These are phyloP conservation scores for Rallus crepitans DNA, from an alignment of 2,797 vertebrate genomes.

Conservation along the genomic window DNA sequence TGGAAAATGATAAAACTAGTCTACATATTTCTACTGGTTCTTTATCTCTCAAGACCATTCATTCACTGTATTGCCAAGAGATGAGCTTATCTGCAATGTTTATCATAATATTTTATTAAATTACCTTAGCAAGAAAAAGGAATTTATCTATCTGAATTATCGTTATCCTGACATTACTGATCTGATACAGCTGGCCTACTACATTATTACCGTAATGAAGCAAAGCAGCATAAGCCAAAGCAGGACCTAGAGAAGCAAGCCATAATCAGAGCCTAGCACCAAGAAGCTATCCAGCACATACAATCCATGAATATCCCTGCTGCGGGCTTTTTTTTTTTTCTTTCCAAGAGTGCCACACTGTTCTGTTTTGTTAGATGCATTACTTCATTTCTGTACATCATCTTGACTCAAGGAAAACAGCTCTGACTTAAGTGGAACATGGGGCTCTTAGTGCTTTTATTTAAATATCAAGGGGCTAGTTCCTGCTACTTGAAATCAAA, in stretches of 20 bases:
- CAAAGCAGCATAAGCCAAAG: background rate
- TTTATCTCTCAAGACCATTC: background rate
- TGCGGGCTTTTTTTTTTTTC: background rate
- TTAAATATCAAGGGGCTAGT: background rate
- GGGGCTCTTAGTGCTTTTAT: background rate
- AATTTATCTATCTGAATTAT: background rate
- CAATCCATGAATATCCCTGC: fast-evolving
- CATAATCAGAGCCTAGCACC: background rate
- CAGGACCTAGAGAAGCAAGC: background rate
- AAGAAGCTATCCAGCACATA: background rate
- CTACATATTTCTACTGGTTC: background rate
- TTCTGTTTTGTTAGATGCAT: background rate
- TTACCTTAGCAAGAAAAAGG: background rate
- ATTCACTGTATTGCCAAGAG: background rate
- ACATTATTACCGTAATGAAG: background rate
- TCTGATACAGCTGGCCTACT: background rate
- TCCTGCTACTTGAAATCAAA: background rate
- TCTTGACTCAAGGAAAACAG: background rate
- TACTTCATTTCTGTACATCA: background rate
- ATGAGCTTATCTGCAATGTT: background rate
- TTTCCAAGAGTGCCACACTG: background rate
- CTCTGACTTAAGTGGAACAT: background rate
- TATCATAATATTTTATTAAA: background rate
- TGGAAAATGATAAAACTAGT: background rate
- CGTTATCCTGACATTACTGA: background rate